phyloP scores from a whole-genome alignment of 2,888 invertebrate species.

The Abrostola tripartita region DNA sequence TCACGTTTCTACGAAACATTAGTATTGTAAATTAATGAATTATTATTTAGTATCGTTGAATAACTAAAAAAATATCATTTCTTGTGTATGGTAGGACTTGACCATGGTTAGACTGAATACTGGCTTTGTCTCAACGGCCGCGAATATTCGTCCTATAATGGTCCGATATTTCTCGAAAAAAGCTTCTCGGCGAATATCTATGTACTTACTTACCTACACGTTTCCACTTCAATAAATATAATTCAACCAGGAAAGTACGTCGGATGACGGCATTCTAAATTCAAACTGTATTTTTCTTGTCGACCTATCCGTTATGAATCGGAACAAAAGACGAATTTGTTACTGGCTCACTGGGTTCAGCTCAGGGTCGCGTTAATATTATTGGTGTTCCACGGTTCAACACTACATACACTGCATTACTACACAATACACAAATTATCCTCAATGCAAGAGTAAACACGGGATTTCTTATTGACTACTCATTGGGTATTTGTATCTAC shows the following conservation, averaged over 20 bases:
- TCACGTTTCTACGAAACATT: no score
- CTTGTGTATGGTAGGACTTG: no score
- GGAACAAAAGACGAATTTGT: constrained; percentile 24
- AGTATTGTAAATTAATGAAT: no score
- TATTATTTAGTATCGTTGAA: no score
- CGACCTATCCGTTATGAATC: neutral
- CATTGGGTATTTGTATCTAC: neutral
- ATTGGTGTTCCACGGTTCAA: neutral
- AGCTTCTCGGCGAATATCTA: constrained; percentile 28
- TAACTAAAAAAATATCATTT: no score
- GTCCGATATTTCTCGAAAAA: constrained; percentile 33
- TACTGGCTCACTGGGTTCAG: neutral
- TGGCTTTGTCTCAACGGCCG: neutral
- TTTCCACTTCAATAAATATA: constrained; percentile 43
- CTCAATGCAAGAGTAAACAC: no score
- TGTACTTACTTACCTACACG: constrained; percentile 25
- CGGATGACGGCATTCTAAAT: constrained; percentile 32
- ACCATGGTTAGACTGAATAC: neutral
- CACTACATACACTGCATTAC: no score
- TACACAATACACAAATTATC: no score
- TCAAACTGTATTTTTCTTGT: constrained; percentile 28
- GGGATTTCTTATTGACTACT: no score
- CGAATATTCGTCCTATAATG: neutral
- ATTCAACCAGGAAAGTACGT: constrained; percentile 28
- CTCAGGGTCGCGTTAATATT: neutral